phyloP scores from a whole-genome alignment of 2,797 vertebrate species.

The Artibeus jamaicensis region DNA sequence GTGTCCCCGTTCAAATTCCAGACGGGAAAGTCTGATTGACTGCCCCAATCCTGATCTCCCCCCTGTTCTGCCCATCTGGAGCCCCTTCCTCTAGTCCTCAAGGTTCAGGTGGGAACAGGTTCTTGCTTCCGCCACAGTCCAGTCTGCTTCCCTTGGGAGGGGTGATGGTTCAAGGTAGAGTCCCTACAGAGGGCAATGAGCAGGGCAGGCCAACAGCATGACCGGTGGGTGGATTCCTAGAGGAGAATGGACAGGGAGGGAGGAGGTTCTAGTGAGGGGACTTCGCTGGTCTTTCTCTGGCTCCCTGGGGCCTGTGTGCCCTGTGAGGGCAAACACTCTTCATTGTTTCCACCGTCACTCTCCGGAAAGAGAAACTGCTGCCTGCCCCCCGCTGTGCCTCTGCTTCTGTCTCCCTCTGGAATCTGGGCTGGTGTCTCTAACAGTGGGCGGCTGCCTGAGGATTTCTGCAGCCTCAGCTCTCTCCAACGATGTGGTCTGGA shows the following conservation, averaged over 20 bases:
- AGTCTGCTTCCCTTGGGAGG: neutral
- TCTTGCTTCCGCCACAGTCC: neutral
- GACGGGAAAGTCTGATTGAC: neutral
- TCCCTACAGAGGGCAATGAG: neutral
- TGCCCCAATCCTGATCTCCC: accelerated
- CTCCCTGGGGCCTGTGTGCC: neutral
- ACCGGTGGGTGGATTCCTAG: neutral
- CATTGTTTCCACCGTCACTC: too few species aligned
- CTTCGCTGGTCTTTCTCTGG: neutral
- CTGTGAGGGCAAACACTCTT: neutral
- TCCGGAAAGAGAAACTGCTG: neutral
- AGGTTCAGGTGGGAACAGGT: too few species aligned
- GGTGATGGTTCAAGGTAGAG: too few species aligned
- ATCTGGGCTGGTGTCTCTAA: neutral
- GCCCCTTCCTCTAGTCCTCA: neutral
- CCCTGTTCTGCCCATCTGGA: neutral
- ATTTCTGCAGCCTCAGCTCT: neutral
- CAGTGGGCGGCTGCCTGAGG: neutral
- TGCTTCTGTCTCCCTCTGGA: neutral
- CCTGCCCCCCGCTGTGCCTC: neutral
- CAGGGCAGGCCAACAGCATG: too few species aligned
- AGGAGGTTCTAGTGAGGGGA: neutral
- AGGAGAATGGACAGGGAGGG: neutral
- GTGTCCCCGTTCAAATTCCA: neutral
- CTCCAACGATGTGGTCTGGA: neutral